Evolutionary conservation across 2,888 invertebrate species (phyloP).

Genomic region (Quadriops clusia): DNA sequence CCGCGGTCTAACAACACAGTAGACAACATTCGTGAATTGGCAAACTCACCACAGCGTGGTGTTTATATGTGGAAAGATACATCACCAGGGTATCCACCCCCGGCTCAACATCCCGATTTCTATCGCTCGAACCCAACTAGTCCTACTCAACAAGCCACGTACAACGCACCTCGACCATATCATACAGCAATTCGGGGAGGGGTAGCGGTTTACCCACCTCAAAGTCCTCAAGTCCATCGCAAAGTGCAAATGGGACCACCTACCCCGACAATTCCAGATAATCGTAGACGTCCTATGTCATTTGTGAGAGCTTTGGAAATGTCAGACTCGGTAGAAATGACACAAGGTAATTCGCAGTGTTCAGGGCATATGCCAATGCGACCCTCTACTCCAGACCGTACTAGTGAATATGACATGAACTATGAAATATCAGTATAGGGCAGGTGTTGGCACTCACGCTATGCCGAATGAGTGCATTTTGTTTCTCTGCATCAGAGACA

Average conservation of each 20-base stretch:
- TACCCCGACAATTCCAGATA: slow-evolving; percentile 37
- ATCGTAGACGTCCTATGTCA: slow-evolving; percentile 65
- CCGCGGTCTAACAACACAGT: slow-evolving; percentile 64
- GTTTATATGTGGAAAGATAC: slow-evolving; percentile 72
- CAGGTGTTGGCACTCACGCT: slow-evolving; percentile 35
- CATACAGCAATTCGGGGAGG: slow-evolving; percentile 55
- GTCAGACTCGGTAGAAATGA: slow-evolving; percentile 78
- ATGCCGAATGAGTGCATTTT: slow-evolving; percentile 30
- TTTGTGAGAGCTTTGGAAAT: slow-evolving; percentile 83
- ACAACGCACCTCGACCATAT: slow-evolving; percentile 36
- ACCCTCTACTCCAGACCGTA: slow-evolving; percentile 62
- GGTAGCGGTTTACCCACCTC: slow-evolving; percentile 54
- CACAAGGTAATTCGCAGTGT: slow-evolving; percentile 35
- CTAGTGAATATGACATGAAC: slow-evolving; percentile 88
- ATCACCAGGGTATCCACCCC: slow-evolving; percentile 50
- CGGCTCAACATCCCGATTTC: slow-evolving; percentile 30
- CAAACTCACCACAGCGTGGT: slow-evolving; percentile 75
- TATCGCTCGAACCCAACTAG: slow-evolving; percentile 60
- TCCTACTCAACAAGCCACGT: slow-evolving; percentile 44
- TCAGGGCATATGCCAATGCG: slow-evolving; percentile 32
- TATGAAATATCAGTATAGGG: slow-evolving; percentile 89
- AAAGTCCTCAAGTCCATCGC: slow-evolving; percentile 46
- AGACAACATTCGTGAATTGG: slow-evolving; percentile 79
- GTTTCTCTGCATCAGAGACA: slow-evolving; percentile 22
- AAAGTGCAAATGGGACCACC: slow-evolving; percentile 32